Evolutionary conservation across 1,140 invertebrate species (phyloP), one percentile per base, ranked within the genome.

Genomic region (Bombus haemorrhoidalis): DNA sequence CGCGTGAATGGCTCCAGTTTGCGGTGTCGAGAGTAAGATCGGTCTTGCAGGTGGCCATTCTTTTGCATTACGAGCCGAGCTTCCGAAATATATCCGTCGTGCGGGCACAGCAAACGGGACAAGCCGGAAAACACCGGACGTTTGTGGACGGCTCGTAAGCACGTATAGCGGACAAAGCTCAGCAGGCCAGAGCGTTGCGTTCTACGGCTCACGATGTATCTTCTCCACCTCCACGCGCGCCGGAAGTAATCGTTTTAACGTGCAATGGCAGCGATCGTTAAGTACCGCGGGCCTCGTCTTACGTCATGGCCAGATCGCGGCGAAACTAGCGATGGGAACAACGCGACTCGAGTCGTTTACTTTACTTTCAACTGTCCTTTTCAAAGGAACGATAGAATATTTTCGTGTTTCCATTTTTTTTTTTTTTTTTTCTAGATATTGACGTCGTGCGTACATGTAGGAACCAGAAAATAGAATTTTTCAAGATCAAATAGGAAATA

Each of bases 231-330:
- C 87, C 82, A 66, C 83, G 74, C 86, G 81, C 82, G 81, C 75
- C 86, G 93, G 93, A 94, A 94, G 93, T 94, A 93, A 93, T 94
- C 92, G 92, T 92, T 94, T 94, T 92, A 91, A 91, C 91, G 91
- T 91, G 91, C 91, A 89, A 92, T 92, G 91, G 90, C 90, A 91
- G 87, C 91, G 90, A 92, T 91, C 87, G 86, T 92, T 92, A 92
- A 92, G 86, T 90, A 90, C 83, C 80, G 72, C 79, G 89, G 83
- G 86, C 89, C 81, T 84, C 85, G 86, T 87, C 89, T 90, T 90
- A 90, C 89, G 89, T 90, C 89, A 90, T 82, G 83, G 47, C 41
- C 34, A 64, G 89, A 89, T 89, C 88, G 80, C 77, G 66, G 71
- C 62, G 62, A 32, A 62, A 39, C 81, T 83, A 87, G 85, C 79